Base-by-base conservation (phyloP, 30 jellyfish, hydroid and myxozoan genomes). In the Aurelia aurita region DNA sequence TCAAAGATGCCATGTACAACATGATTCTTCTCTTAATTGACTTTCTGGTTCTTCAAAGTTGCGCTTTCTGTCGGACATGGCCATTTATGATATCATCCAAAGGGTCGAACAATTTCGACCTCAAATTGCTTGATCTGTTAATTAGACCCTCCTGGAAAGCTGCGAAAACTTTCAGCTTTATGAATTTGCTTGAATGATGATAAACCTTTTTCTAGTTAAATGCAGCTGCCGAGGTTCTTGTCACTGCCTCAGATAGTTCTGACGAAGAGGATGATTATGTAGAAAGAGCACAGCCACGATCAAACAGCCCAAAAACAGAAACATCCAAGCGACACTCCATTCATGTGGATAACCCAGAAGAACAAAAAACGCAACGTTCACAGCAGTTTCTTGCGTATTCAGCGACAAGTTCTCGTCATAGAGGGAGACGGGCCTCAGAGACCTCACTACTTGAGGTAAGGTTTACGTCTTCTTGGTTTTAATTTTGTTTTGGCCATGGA, bases 261-360 rank as follows among this genome's bases (percentile, higher is more conserved):
- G 87, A 74, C 26, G 89, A 62, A 66, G 88, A 72, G 59, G 84
- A 64, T 0, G 74, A 63, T 16, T 27, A 22, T 3, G 47, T 35
- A 20, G 45, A 55, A 57, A 23, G 18, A 13, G 60, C 71, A n/a
- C 61, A 74, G 55, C 45, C 87, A 16, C 29, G 61, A 46, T 21
- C 70, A 61, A 39, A 61, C 23, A 32, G 47, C 73, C 19, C 69
- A 23, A 27, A 58, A 25, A 44, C 53, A 15, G 83, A 67, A 35
- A 29, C 61, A 51, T 66, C 82, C 15, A 91, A 91, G 53, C 82
- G 98, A 44, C 95, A 91, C 64, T 78, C 98, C 14, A 91, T 91
- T 45, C 98, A 91, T 63, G 77, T 91, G 19, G 96, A 91, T 39
- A 91, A 91, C 70, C 98, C 98, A 13, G 82, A 79, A 3, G 96